A percentile compares a stretch with the other conserved stretches of the same genome.
These are phyloP conservation scores for Schizaphis graminum DNA, from an alignment of 2,888 invertebrate species.

Conservation along the genomic window DNA sequence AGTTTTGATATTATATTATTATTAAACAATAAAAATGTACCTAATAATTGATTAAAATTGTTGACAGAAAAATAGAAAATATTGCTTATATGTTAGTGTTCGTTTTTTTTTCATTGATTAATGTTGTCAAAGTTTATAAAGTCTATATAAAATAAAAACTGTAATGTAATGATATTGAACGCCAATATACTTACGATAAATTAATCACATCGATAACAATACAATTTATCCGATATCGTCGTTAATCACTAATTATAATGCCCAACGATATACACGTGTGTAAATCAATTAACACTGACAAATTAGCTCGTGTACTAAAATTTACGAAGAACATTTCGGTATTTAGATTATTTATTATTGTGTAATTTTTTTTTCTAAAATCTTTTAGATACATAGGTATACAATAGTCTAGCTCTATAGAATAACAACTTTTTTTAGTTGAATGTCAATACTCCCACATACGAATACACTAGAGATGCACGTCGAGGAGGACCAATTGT, in stretches of 20 bases:
- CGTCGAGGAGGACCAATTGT: neutral
- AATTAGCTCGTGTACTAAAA: neutral
- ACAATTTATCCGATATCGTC: no score
- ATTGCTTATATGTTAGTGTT: no score
- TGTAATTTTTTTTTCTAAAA: neutral
- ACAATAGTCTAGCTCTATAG: neutral
- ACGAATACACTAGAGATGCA: neutral
- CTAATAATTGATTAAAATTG: no score
- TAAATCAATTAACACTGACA: neutral
- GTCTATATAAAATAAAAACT: no score
- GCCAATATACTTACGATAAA: no score
- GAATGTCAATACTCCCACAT: neutral
- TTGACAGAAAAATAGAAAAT: no score
- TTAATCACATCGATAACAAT: no score
- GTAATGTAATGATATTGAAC: no score
- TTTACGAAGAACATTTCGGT: neutral
- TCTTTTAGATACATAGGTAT: neutral
- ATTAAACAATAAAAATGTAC: no score
- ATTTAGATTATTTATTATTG: neutral
- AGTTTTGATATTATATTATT: no score
- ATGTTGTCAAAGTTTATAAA: no score
- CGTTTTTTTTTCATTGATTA: no score
- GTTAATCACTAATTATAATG: neutral
- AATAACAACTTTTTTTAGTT: neutral
- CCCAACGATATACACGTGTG: neutral